Evolutionary conservation across 2,113 vertebrate genomes (phyloP).

Genomic region (Drymodes brunneopygia): DNA sequence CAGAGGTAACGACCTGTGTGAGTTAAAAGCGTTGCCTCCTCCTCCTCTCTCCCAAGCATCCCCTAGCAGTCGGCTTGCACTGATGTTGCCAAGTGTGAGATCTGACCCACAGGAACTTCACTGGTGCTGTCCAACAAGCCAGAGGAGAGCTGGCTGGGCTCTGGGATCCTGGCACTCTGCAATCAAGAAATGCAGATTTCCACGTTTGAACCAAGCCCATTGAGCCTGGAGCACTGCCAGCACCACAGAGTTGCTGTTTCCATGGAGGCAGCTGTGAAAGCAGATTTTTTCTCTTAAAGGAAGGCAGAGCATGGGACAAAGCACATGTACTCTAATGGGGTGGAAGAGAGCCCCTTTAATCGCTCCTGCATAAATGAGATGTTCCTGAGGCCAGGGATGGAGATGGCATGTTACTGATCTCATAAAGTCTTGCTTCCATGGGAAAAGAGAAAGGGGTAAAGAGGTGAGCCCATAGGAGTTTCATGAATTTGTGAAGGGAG

Average conservation of each 20-base stretch:
- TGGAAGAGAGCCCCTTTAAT: not conserved
- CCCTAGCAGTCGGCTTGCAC: not conserved
- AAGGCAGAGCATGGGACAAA: not conserved
- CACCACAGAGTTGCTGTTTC: conserved; percentile 4
- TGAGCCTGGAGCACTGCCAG: not conserved
- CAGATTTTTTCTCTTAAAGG: not conserved
- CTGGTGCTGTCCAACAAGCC: not conserved
- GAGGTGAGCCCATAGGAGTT: not conserved
- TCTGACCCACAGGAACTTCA: not conserved
- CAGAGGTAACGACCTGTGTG: not conserved
- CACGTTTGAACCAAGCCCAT: not conserved
- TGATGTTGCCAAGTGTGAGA: not conserved
- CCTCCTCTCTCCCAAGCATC: not conserved
- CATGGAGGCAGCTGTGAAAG: conserved; percentile 43
- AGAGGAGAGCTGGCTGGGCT: not conserved
- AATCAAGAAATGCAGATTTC: not conserved
- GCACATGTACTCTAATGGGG: not conserved
- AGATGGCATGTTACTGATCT: not conserved
- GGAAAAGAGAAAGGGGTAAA: not conserved
- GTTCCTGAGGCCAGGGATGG: not conserved
- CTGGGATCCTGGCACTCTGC: not conserved
- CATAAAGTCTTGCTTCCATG: not conserved
- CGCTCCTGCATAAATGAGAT: rapidly evolving
- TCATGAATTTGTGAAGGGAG: not conserved
- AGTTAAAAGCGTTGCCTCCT: not conserved